phyloP scores from a whole-genome alignment of 2,888 invertebrate genomes.

The Candidula unifasciata region DNA sequence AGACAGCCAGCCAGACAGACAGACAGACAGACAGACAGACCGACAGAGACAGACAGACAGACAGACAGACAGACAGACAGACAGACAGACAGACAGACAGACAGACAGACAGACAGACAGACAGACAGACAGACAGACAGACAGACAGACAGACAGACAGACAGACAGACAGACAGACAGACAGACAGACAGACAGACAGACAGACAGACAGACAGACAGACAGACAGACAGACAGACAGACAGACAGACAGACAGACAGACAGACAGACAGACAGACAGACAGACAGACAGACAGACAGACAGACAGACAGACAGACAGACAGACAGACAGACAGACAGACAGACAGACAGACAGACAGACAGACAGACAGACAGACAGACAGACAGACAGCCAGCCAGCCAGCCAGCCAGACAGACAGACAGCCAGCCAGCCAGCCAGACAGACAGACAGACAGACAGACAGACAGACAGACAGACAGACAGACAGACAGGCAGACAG shows the following conservation, averaged over 20 bases:
- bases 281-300: too few species aligned
- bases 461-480: slow-evolving; percentile 12
- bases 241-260: too few species aligned
- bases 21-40: neutral
- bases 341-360: too few species aligned
- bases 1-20: neutral
- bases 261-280: too few species aligned
- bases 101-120: slow-evolving; percentile 17
- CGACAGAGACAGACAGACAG: neutral
- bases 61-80: slow-evolving; percentile 12
- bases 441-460: neutral
- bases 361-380: neutral
- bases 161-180: neutral
- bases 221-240: too few species aligned
- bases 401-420: slow-evolving; percentile 6
- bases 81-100: neutral
- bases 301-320: too few species aligned
- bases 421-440: neutral
- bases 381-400: too few species aligned
- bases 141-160: neutral
- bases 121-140: neutral
- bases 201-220: too few species aligned
- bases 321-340: too few species aligned
- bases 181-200: too few species aligned
- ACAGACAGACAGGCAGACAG: neutral